Evolutionary conservation across 2,113 vertebrate species (phyloP), one percentile per base, ranked within the genome.

Genomic region (Ornithorhynchus anatinus): DNA sequence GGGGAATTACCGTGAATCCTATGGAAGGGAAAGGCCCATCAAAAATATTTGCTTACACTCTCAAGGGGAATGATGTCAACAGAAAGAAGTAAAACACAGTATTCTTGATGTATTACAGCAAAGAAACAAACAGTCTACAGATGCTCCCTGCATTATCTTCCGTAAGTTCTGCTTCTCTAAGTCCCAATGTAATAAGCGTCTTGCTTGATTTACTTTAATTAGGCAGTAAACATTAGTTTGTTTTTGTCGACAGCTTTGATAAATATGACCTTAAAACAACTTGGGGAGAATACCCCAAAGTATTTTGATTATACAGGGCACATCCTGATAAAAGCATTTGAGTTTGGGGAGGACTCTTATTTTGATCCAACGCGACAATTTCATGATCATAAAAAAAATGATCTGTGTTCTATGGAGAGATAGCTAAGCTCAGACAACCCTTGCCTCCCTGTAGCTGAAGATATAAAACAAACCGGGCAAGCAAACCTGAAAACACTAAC

Each of bases 201-300:
- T 80, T 38, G 67, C 65, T 59, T 72, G 59, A 27, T 72, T 79
- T 77, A 52, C 64, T 78, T 54, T 67, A 22, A 69, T 78, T 81
- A 82, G 44, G 37, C 22, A 27, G 23, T 8, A 3, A 20, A 17
- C 50, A 8, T 22, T 20, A 48, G 15, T 16, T 70, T 7, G 22
- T 12, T 47, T 51, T 57, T 69, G 37, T 71, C 54, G 60, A 7
- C 20, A 9, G 42, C 8, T 45, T 17, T 35, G 53, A 27, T 6
- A 32, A 11, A 47, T n/a, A 27, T 58, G 52, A 20, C 16, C 32
- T 37, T 47, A 37, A 42, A 48, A 68, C 22, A 6, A 6, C 2
- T 15, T 17, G 20, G 35, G 10, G 33, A 54, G 33, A 3, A 10
- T 1, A 2, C 23, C 25, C 17, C 3, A 25, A 25, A 64, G 1